phyloP scores from a whole-genome alignment of 1,140 invertebrate species.

The Zaprionus africanus region DNA sequence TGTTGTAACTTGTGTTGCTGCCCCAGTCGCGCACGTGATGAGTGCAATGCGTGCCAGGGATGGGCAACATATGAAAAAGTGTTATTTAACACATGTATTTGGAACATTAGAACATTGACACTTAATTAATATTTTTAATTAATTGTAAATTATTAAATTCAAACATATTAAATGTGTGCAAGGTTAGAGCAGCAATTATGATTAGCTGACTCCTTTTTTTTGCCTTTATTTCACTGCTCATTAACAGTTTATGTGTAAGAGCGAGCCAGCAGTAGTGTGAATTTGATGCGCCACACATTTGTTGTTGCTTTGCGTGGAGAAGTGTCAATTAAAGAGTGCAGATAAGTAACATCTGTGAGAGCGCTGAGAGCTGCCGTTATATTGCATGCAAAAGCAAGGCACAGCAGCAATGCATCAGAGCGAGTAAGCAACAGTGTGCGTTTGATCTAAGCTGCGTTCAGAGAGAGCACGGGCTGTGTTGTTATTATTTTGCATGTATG shows the following conservation, averaged over 20 bases:
- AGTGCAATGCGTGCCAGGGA: conserved; percentile 40
- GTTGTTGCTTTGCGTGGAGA: too few relatives aligned
- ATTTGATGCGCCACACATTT: too few relatives aligned
- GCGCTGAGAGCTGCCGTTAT: too few relatives aligned
- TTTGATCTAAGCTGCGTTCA: not conserved
- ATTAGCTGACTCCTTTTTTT: not conserved
- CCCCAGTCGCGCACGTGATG: conserved; percentile 60
- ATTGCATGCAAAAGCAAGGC: too few relatives aligned
- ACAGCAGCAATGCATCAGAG: not conserved
- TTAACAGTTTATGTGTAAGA: not conserved
- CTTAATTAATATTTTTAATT: not conserved
- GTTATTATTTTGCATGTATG: not conserved
- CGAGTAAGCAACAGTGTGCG: not conserved
- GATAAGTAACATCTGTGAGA: too few relatives aligned
- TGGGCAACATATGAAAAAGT: conserved; percentile 17
- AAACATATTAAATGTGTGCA: not conserved
- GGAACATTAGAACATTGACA: not conserved
- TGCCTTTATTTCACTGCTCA: not conserved
- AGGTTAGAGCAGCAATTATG: not conserved
- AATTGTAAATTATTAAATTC: not conserved
- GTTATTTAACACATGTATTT: not conserved
- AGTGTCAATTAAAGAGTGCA: too few relatives aligned
- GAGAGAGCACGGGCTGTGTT: not conserved
- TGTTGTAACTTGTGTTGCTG: conserved; percentile 41
- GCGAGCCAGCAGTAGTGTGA: not conserved